Evolutionary conservation across 2,113 vertebrate genomes (phyloP), one percentile per base, ranked within the genome.

Genomic region (Oreocharis arfaki): DNA sequence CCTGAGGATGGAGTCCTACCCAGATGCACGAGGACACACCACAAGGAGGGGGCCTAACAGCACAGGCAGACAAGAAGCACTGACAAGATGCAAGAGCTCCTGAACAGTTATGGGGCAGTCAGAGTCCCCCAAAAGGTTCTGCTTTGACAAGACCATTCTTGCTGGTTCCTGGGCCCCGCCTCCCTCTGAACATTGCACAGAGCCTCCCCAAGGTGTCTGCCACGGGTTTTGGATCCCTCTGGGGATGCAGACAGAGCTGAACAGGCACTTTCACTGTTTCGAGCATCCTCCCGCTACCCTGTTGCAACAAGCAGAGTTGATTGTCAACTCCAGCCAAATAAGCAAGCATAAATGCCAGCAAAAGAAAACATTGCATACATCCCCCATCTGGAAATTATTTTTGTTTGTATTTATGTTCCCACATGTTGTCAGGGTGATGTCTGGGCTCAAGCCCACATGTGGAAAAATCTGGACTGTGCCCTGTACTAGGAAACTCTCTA

Each of bases 361-460:
- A 96, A 89, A 95, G 87, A 97, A 95, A 93, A 92, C 56, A 94
- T 96, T 96, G 95, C 97, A 97, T 97, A 96, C 41, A 84, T 96
- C 94, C 21, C 93, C 95, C 96, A 95, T 96, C 93, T 96, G 94
- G 96, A 97, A 97, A 37, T 97, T 97, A 97, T 96, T 96, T 91
- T 96, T 97, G 95, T 97, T 97, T 97, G 73, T 97, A 95, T 97
- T 97, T 97, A 97, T 97, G 89, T 93, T 96, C 87, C 69, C 91
- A 80, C 80, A 85, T 84, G 95, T 97, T 97, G 96, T 95, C 97
- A 96, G 96, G 95, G 97, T 87, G 84, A 95, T 86, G 89, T 86
- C 95, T 97, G 94, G 94, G 94, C 96, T 93, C 84, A 73, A 85
- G 93, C 97, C 92, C 84, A 94, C 93, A 87, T 0, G 35, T 88